phyloP scores from a whole-genome alignment of 2,797 vertebrate genomes.

The Delichon dasypus region DNA sequence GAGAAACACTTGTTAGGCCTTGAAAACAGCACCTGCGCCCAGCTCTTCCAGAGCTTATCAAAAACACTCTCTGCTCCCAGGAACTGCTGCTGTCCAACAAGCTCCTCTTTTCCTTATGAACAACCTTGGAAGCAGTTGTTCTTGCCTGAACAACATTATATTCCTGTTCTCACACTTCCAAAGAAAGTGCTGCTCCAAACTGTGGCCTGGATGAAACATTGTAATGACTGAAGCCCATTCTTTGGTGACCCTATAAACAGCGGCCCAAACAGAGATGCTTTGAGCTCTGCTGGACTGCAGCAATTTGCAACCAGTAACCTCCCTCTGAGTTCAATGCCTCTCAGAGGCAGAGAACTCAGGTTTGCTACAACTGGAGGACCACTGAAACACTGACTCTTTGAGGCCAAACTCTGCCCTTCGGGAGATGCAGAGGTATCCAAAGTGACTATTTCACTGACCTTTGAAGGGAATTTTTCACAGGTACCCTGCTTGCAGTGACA shows the following conservation, averaged over 20 bases:
- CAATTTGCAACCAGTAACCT: rapidly evolving
- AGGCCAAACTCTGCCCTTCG: rapidly evolving
- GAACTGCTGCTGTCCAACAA: neutral
- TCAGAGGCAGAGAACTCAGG: neutral
- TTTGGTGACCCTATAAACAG: rapidly evolving
- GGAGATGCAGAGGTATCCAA: neutral
- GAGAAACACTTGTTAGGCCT: rapidly evolving
- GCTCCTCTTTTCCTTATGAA: too few species aligned
- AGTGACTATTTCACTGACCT: neutral
- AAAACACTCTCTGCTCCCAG: neutral
- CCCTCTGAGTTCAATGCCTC: rapidly evolving
- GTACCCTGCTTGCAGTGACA: neutral
- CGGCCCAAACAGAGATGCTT: neutral
- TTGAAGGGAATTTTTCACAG: neutral
- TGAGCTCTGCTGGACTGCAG: too few species aligned
- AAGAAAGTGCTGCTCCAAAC: neutral
- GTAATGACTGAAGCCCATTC: too few species aligned
- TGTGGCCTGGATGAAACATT: too few species aligned
- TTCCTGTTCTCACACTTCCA: neutral
- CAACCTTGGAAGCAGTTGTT: neutral
- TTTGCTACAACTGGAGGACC: neutral
- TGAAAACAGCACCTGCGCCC: neutral
- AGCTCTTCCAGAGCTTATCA: neutral
- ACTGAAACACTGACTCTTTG: rapidly evolving
- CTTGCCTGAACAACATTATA: neutral